Evolutionary conservation across 1,140 invertebrate genomes (phyloP).

Genomic region (Pseudomyrmex dendroicus): DNA sequence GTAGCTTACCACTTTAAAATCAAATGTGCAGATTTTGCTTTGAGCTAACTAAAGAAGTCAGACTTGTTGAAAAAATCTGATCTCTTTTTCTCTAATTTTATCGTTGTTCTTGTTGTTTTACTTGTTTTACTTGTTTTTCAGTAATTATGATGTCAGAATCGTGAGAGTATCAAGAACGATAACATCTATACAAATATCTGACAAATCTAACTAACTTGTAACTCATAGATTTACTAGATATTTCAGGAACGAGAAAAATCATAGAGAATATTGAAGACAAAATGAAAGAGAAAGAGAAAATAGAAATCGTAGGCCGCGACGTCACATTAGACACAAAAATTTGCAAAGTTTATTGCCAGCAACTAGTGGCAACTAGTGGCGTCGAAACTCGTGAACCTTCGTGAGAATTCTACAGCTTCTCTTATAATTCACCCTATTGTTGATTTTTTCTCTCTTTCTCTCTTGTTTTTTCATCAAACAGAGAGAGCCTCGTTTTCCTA

Average conservation of each 20-base stretch:
- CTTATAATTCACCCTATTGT: conserved; percentile 12
- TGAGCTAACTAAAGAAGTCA: background rate
- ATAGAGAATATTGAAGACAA: background rate
- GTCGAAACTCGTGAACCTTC: conserved; percentile 46
- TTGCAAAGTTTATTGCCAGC: conserved; percentile 71
- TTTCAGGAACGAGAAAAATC: background rate
- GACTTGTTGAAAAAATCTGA: too few species aligned
- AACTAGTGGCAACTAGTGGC: conserved; percentile 81
- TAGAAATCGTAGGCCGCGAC: background rate
- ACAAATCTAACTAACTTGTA: conserved; percentile 31
- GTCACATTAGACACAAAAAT: conserved; percentile 59
- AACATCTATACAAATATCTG: conserved; percentile 51
- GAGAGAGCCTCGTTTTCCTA: conserved; percentile 30
- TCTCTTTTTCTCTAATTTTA: background rate
- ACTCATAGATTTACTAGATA: conserved; percentile 29
- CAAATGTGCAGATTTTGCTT: background rate
- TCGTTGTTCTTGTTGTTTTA: conserved; percentile 3
- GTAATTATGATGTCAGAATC: conserved; percentile 25
- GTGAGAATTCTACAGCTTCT: conserved; percentile 26
- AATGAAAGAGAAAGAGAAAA: background rate
- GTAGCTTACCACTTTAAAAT: conserved; percentile 5
- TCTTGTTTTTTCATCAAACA: conserved; percentile 26
- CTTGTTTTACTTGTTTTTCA: conserved; percentile 36
- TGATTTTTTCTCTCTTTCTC: background rate
- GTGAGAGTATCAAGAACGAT: conserved; percentile 50